Percentiles rank a stretch among this genome's conserved stretches.
Evolutionary conservation across 2,888 invertebrate genomes (phyloP).

Genomic region (Machimus atricapillus): DNA sequence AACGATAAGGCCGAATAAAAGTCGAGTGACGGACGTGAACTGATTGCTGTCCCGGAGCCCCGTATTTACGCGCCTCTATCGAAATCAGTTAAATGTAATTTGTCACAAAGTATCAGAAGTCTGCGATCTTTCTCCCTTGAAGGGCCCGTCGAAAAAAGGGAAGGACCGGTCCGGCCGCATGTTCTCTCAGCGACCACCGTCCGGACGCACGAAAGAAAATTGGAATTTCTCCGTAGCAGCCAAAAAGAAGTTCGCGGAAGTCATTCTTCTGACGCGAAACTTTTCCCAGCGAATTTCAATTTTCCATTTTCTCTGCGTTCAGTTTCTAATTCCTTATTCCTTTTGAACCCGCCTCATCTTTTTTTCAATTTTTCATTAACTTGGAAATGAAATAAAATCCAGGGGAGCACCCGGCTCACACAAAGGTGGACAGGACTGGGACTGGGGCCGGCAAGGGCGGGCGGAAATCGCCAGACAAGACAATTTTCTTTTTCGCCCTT

Average conservation of each 20-base stretch:
- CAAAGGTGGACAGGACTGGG: not conserved
- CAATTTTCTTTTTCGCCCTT: not conserved
- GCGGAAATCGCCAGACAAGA: not conserved
- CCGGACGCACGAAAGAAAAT: not conserved
- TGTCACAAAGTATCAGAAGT: conserved; percentile 11
- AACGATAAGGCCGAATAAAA: not conserved
- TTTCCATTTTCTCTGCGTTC: not conserved
- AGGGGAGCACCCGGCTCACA: not conserved
- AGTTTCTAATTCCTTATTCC: conserved; percentile 10
- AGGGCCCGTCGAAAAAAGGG: not conserved
- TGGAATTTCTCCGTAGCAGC: not conserved
- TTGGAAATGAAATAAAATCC: not conserved
- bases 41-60: not conserved
- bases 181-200: not conserved
- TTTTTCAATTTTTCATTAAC: not conserved
- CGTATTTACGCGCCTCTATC: not conserved
- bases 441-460: not conserved
- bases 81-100: conserved; percentile 16
- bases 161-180: not conserved
- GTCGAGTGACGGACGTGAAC: not conserved
- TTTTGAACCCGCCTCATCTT: not conserved
- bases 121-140: not conserved
- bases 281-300: not conserved
- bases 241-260: not conserved
- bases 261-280: not conserved